These are phyloP conservation scores for Drosophila kepulauana DNA, from an alignment of 1,140 invertebrate species.

Conservation along the genomic window DNA sequence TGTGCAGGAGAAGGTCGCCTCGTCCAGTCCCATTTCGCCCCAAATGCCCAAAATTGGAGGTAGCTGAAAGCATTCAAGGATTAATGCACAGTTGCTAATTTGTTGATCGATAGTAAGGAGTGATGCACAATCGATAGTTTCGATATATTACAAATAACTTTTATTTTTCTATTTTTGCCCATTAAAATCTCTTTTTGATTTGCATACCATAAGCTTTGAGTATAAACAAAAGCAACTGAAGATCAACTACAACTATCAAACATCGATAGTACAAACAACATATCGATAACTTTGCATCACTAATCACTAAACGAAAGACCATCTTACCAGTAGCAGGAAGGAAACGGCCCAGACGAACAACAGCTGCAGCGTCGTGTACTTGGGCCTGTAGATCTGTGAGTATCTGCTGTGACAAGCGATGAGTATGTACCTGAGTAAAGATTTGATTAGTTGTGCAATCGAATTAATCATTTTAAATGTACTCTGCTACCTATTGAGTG, in stretches of 20 bases:
- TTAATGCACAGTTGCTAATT: too few species aligned
- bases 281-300: too few species aligned
- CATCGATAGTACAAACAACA: neutral
- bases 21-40: constrained; percentile 92
- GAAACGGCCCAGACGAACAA: constrained; percentile 91
- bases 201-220: too few species aligned
- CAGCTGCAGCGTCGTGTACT: constrained; percentile 91
- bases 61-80: constrained; percentile 87
- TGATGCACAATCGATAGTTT: too few species aligned
- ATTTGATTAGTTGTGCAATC: neutral
- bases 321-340: constrained; percentile 87
- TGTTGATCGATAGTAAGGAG: too few species aligned
- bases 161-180: too few species aligned
- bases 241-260: neutral
- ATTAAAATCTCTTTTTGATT: too few species aligned
- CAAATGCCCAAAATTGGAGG: constrained; percentile 92
- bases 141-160: too few species aligned
- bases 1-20: constrained; percentile 93
- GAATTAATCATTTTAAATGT: neutral
- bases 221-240: too few species aligned
- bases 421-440: constrained; percentile 89
- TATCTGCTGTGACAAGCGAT: constrained; percentile 92
- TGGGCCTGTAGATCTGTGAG: constrained; percentile 90
- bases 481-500: constrained; percentile 91
- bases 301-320: too few species aligned